Conservation (phyloP, 2,797 vertebrate species). For the Jordanella pulchra region DNA sequence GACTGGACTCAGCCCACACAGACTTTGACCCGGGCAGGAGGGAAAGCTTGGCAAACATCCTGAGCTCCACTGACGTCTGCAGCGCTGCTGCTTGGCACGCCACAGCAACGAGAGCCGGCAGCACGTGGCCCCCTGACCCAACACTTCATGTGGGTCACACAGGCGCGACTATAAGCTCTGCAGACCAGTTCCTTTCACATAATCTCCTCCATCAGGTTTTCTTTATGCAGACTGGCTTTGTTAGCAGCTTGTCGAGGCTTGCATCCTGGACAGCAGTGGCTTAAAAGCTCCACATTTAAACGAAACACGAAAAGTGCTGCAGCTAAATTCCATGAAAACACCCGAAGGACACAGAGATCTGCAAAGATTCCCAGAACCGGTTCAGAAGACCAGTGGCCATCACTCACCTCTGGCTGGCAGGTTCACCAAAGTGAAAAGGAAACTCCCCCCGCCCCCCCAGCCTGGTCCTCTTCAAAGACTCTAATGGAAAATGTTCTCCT, state of each 20-base stretch:
- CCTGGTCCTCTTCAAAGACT: too few relatives aligned
- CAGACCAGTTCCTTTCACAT: neutral
- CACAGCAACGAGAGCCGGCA: slow-evolving; percentile 35
- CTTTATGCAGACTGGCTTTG: slow-evolving; percentile 5
- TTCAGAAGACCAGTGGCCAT: too few relatives aligned
- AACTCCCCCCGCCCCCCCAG: too few relatives aligned
- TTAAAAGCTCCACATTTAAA: neutral
- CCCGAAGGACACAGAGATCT: too few relatives aligned
- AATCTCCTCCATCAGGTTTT: slow-evolving; percentile 8
- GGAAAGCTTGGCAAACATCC: slow-evolving; percentile 48
- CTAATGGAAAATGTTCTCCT: too few relatives aligned
- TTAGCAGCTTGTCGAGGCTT: neutral
- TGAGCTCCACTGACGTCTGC: slow-evolving; percentile 35
- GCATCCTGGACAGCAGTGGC: neutral
- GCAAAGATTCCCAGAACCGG: too few relatives aligned
- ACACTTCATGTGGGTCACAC: slow-evolving; percentile 4
- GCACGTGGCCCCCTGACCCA: slow-evolving; percentile 49
- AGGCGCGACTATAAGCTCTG: slow-evolving; percentile 6
- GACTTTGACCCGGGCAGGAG: slow-evolving; percentile 65
- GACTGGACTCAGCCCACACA: slow-evolving; percentile 56
- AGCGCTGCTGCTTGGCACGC: slow-evolving; percentile 43
- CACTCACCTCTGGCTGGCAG: too few relatives aligned
- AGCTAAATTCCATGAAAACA: too few relatives aligned
- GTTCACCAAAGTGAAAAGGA: too few relatives aligned
- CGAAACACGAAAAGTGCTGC: neutral